These are phyloP conservation scores for Caranx ignobilis DNA, from an alignment of 2,113 vertebrate species.

Conservation along the genomic window DNA sequence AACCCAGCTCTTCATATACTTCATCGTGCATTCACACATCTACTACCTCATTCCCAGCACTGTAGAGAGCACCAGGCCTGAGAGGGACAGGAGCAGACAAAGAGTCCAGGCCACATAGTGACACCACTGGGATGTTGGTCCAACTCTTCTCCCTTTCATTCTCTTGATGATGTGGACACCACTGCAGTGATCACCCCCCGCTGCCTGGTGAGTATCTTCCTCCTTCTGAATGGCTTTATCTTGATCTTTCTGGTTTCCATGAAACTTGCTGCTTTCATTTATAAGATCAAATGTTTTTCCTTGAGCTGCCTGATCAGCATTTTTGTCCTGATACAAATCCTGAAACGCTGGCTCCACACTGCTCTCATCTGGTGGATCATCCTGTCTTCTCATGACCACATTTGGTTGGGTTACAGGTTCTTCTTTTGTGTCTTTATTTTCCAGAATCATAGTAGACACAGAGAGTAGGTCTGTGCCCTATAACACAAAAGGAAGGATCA, in stretches of 20 bases:
- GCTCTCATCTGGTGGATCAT: not conserved
- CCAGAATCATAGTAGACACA: not conserved
- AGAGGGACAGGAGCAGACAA: constrained; percentile 74
- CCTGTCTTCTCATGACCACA: not conserved
- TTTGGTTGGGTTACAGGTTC: constrained; percentile 16
- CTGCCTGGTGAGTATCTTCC: not conserved
- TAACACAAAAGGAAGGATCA: constrained; percentile 10
- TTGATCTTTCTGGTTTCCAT: constrained; percentile 1
- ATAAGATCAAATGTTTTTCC: constrained; percentile 4
- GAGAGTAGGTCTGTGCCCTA: constrained; percentile 46
- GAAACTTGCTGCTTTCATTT: constrained; percentile 1
- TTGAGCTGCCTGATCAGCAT: not conserved
- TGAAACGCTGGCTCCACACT: not conserved
- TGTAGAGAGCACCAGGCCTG: constrained; percentile 70
- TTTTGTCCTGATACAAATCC: not conserved
- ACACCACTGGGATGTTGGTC: constrained; percentile 54
- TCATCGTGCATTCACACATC: not conserved
- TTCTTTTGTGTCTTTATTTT: constrained; percentile 19
- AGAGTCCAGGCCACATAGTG: constrained; percentile 74
- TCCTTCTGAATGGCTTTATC: not conserved
- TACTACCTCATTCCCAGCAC: constrained; percentile 84
- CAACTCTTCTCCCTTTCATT: not conserved
- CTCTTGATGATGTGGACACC: not conserved
- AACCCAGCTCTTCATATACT: not conserved
- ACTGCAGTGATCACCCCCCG: not conserved